A percentile compares a stretch with the other conserved stretches of the same genome.
These are phyloP conservation scores for Tenualosa ilisha DNA, from an alignment of 2,797 vertebrate species.

Conservation along the genomic window DNA sequence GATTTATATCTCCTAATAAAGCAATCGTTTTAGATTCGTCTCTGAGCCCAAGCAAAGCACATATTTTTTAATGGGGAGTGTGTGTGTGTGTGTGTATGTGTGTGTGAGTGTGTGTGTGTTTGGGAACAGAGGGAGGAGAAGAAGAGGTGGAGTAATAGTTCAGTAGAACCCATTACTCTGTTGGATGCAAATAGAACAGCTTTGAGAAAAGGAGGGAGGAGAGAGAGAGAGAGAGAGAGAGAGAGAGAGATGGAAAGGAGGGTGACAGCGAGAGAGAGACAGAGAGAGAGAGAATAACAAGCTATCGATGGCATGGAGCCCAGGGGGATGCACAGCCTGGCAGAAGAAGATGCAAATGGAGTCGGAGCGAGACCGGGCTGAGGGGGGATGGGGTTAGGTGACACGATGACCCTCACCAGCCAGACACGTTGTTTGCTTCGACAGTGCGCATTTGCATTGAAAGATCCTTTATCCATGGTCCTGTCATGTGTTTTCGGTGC, in stretches of 20 bases:
- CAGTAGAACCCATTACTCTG: constrained; percentile 56
- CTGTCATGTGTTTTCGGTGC: constrained; percentile 71
- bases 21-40: constrained; percentile 15
- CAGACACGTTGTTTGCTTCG: constrained; percentile 25
- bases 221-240: constrained; percentile 20
- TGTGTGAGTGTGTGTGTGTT: constrained; percentile 43
- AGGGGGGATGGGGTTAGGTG: constrained; percentile 62
- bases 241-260: neutral
- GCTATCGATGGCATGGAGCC: constrained; percentile 57
- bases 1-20: constrained; percentile 12
- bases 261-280: constrained; percentile 47
- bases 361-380: constrained; percentile 45
- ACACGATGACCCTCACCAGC: constrained; percentile 64
- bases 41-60: constrained; percentile 6
- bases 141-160: constrained; percentile 35
- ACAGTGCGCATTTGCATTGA: constrained; percentile 73
- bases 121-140: neutral
- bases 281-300: constrained; percentile 56
- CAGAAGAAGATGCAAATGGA: constrained; percentile 75
- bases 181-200: constrained; percentile 71
- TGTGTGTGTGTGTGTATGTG: constrained; percentile 27
- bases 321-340: constrained; percentile 49
- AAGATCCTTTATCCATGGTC: constrained; percentile 77
- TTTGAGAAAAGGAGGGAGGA: constrained; percentile 22
- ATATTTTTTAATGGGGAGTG: constrained; percentile 26